Percentiles rank a stretch among this genome's conserved stretches.
Evolutionary conservation across 92 coral and sea anemone genomes (phyloP).

Genomic region (Phenganax marumi): DNA sequence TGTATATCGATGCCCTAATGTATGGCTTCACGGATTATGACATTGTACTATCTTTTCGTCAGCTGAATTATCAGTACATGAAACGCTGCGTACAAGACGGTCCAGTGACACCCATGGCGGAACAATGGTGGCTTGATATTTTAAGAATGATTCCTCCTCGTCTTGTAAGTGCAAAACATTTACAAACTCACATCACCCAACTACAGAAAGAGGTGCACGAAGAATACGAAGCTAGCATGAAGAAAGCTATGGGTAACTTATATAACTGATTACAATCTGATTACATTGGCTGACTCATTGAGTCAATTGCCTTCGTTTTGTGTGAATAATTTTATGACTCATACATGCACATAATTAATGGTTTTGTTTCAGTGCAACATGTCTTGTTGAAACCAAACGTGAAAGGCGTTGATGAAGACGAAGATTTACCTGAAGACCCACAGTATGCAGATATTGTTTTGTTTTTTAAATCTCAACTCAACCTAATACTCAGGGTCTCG

Average conservation of each 20-base stretch:
- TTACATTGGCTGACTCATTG: not conserved
- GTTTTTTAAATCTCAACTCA: not conserved
- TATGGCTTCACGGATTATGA: not conserved
- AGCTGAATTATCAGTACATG: conserved; percentile 97
- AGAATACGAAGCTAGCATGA: conserved; percentile 97
- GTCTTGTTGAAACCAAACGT: conserved; percentile 92
- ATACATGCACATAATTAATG: too few relatives aligned
- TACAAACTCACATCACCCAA: conserved; percentile 81
- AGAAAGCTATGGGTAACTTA: conserved; percentile 85
- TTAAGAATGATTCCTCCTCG: conserved; percentile 89
- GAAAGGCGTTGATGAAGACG: conserved; percentile 94
- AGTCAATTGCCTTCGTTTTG: not conserved
- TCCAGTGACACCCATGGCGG: conserved; percentile 98
- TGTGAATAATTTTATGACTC: too few relatives aligned
- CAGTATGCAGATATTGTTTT: conserved; percentile 53
- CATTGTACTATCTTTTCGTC: not conserved
- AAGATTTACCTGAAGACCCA: conserved; percentile 91
- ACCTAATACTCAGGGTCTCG: too few relatives aligned
- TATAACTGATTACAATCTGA: not conserved
- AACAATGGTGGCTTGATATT: conserved; percentile 92
- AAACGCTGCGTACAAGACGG: conserved; percentile 97
- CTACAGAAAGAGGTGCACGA: conserved; percentile 76
- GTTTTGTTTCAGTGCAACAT: conserved; percentile 73
- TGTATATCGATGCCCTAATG: not conserved
- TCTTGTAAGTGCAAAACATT: conserved; percentile 80